Percentiles rank a stretch among this genome's conserved stretches.
These are phyloP conservation scores for Cyrtonyx montezumae DNA, from an alignment of 2,113 vertebrate genomes.

Conservation along the genomic window DNA sequence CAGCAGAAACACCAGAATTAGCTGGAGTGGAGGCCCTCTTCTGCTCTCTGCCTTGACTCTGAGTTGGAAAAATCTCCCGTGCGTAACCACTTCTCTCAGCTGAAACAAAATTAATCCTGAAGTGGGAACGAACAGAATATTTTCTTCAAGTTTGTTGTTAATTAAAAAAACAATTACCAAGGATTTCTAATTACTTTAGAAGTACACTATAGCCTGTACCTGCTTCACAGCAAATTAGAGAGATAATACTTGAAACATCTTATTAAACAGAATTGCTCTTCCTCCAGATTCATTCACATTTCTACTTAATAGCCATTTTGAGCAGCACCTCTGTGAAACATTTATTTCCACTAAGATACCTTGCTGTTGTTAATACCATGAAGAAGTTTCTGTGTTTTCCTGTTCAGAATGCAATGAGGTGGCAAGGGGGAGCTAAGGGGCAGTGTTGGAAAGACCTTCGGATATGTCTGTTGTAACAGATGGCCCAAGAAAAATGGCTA, in stretches of 20 bases:
- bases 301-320: constrained; percentile 57
- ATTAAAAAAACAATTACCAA: constrained; percentile 77
- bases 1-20: neutral
- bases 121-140: constrained; percentile 20
- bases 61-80: constrained; percentile 54
- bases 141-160: constrained; percentile 70
- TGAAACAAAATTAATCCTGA: constrained; percentile 73
- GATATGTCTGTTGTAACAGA: neutral
- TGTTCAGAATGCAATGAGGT: neutral
- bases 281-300: constrained; percentile 44
- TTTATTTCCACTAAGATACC: constrained; percentile 54
- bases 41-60: constrained; percentile 3
- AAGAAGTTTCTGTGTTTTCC: constrained; percentile 30
- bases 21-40: neutral
- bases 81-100: constrained; percentile 13
- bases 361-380: constrained; percentile 40
- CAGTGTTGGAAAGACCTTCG: neutral
- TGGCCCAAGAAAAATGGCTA: neutral
- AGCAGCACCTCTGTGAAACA: constrained; percentile 53
- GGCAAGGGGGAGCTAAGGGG: neutral
- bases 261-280: constrained; percentile 72
- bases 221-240: constrained; percentile 70
- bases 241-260: constrained; percentile 66
- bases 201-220: constrained; percentile 60
- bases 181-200: constrained; percentile 77